Percentiles rank a stretch among this genome's conserved stretches.
phyloP scores from a whole-genome alignment of 2,888 invertebrate genomes.

The Pristionchus japonicus region DNA sequence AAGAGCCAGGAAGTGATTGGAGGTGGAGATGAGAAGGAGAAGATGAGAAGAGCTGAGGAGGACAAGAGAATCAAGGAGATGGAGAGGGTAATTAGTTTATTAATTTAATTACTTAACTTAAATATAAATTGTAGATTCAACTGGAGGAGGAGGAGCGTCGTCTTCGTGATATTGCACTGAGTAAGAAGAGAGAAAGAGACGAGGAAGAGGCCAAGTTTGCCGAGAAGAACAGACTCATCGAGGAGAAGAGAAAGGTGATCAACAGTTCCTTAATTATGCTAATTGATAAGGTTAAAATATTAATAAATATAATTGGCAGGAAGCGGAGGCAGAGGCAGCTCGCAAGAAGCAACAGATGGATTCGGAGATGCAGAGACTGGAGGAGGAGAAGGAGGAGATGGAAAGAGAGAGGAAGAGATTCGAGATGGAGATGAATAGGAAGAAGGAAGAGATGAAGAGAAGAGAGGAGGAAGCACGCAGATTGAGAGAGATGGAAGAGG shows the following conservation, averaged over 20 bases:
- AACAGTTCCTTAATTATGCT: no score
- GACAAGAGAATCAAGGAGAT: slow-evolving; percentile 44
- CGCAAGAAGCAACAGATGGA: slow-evolving; percentile 18
- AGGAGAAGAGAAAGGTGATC: slow-evolving; percentile 21
- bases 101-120: background rate
- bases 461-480: background rate
- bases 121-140: slow-evolving; percentile 10
- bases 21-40: slow-evolving; percentile 29
- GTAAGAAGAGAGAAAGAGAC: slow-evolving; percentile 47
- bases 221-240: slow-evolving; percentile 38
- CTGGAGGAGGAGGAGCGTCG: slow-evolving; percentile 43
- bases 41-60: slow-evolving; percentile 30
- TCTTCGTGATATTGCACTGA: slow-evolving; percentile 35
- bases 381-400: slow-evolving; percentile 18
- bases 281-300: background rate
- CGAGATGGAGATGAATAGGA: slow-evolving; percentile 2
- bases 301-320: background rate
- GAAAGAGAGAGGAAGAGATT: background rate
- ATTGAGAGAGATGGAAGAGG: slow-evolving; percentile 18
- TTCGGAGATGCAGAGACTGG: background rate
- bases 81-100: slow-evolving; percentile 1
- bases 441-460: slow-evolving; percentile 42
- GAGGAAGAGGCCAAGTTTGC: slow-evolving; percentile 29
- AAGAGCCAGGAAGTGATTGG: background rate
- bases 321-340: background rate